phyloP scores from a whole-genome alignment of 2,888 invertebrate genomes.

The Rhagophthalmus giganteus region DNA sequence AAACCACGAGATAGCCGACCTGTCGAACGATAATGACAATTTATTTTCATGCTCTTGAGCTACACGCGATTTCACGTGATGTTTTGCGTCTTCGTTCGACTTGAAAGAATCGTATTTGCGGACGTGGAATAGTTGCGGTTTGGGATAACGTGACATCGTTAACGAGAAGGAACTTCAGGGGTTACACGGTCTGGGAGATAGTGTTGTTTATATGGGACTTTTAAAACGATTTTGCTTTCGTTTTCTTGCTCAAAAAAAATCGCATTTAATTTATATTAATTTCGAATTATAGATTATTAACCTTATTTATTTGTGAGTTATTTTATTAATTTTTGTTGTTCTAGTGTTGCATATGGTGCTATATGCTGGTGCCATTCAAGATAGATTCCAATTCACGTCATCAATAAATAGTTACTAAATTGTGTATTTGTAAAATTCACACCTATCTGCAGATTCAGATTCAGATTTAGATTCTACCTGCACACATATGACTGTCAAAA shows the following conservation, averaged over 20 bases:
- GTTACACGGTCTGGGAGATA: constrained; percentile 42
- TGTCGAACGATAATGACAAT: constrained; percentile 29
- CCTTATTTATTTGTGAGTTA: too few species aligned
- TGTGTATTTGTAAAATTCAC: too few species aligned
- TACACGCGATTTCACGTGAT: constrained; percentile 18
- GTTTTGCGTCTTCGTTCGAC: constrained; percentile 4
- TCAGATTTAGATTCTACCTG: too few species aligned
- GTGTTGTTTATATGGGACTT: constrained; percentile 32
- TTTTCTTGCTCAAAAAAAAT: too few species aligned
- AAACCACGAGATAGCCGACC: constrained; percentile 17
- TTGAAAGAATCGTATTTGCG: not conserved
- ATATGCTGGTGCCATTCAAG: too few species aligned
- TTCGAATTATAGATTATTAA: too few species aligned
- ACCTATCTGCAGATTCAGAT: too few species aligned
- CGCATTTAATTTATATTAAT: too few species aligned
- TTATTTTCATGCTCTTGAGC: constrained; percentile 21
- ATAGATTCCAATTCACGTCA: too few species aligned
- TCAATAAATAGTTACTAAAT: too few species aligned
- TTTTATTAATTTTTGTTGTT: not conserved
- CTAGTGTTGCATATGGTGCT: too few species aligned
- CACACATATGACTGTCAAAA: too few species aligned
- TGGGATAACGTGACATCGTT: constrained; percentile 43
- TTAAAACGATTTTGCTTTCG: constrained; percentile 16
- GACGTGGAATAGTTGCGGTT: constrained; percentile 15
- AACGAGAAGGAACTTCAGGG: constrained; percentile 46